Evolutionary conservation across 2,888 invertebrate species (phyloP), one percentile per base, ranked within the genome.

Genomic region (Phasia obesa): DNA sequence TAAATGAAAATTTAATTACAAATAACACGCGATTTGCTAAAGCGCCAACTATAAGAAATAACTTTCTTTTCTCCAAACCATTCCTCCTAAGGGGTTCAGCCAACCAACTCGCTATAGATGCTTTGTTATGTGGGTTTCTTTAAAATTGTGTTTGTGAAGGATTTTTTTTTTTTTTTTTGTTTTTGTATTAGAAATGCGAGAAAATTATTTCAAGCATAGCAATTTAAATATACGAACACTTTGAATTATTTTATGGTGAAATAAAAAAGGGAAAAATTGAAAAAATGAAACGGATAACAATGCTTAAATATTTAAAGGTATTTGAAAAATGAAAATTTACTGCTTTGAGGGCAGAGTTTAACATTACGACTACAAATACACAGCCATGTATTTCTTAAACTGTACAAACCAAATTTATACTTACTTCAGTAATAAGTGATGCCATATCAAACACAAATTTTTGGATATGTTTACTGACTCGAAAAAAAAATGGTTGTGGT

Each of bases 1-100:
- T 83, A 83, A 83, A 83, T 83, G 75, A 79, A 75, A 78, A 79
- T 83, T 51, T 83, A 83, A 83, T 79, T 83, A 67, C 75, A 75
- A 79, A 60, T 67, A 75, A 67, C 83, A 83, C 83, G 83, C 83
- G 79, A 83, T 83, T 67, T 65, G n/a, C 47, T 53, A 71, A 71
- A 51, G 65, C n/a, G n/a, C 64, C 65, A 57, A 55, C 25, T 6
- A 19, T 70, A 55, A 47, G 25, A 60, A 77, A 62, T 55, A 62
- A 51, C 4, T 53, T 44, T 25, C 38, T 25, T 25, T 17, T 62
- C 9, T 25, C 4, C 1, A 31, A 21, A 59, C 21, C 13, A 57
- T 15, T 38, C 47, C 38, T 57, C 64, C 19, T 27, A 27, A 65
- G 44, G 11, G 13, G 35, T 69, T 35, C 23, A 35, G 13, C 11